phyloP scores from a whole-genome alignment of 2,888 invertebrate species.

The Amphipoea lucens region DNA sequence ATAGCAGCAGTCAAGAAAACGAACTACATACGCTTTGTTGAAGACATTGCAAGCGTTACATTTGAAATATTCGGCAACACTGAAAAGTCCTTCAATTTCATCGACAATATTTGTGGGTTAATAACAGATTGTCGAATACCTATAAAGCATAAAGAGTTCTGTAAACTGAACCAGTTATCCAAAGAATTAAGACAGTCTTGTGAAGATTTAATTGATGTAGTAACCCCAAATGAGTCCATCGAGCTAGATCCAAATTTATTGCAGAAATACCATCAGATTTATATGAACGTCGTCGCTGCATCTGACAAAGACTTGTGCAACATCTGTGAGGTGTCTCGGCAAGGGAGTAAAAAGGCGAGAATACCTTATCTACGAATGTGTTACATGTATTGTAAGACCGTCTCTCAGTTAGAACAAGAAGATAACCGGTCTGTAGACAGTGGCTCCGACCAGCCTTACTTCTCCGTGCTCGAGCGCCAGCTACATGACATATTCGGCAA shows the following conservation, averaged over 20 bases:
- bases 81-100: conserved; percentile 85
- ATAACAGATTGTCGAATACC: conserved; percentile 87
- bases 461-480: conserved; percentile 88
- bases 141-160: conserved; percentile 87
- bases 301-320: conserved; percentile 87
- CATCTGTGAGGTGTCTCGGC: conserved; percentile 81
- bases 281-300: conserved; percentile 87
- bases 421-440: conserved; percentile 77
- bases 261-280: conserved; percentile 88
- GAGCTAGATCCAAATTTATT: conserved; percentile 79
- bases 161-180: conserved; percentile 86
- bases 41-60: conserved; percentile 87
- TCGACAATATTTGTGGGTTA: conserved; percentile 85
- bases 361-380: conserved; percentile 89
- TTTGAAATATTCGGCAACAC: conserved; percentile 88
- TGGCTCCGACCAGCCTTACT: conserved; percentile 81
- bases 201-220: conserved; percentile 84
- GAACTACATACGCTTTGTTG: conserved; percentile 87
- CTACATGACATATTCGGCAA: conserved; percentile 92
- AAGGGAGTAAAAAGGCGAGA: conserved; percentile 82
- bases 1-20: conserved; percentile 85
- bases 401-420: conserved; percentile 87
- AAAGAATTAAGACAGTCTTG: conserved; percentile 87
- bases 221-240: conserved; percentile 72
- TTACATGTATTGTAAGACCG: conserved; percentile 90